Percentiles rank a stretch among this genome's conserved stretches.
phyloP scores from a whole-genome alignment of 2,113 vertebrate species.

The Monopterus albus region DNA sequence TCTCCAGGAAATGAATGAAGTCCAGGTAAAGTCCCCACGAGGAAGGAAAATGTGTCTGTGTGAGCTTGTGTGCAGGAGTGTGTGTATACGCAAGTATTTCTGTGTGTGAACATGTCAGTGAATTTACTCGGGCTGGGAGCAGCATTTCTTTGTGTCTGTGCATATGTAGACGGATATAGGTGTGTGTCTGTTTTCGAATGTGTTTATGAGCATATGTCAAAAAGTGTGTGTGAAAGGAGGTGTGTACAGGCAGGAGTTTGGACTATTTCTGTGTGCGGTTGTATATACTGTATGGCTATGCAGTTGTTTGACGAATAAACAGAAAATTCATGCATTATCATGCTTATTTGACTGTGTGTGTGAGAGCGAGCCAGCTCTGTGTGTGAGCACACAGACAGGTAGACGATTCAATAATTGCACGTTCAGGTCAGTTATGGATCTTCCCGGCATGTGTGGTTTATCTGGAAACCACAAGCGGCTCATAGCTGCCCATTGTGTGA shows the following conservation, averaged over 20 bases:
- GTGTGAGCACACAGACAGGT: conserved; percentile 54
- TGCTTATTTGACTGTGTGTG: background rate
- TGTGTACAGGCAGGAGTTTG: background rate
- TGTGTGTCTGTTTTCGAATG: conserved; percentile 4
- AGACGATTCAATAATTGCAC: conserved; percentile 73
- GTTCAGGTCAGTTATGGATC: conserved; percentile 76
- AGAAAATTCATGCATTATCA: background rate
- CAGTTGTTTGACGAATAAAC: background rate
- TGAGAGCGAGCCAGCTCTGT: conserved; percentile 1
- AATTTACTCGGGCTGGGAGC: background rate
- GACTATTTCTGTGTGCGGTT: background rate
- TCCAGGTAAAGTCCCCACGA: too few species aligned
- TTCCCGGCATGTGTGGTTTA: conserved; percentile 62
- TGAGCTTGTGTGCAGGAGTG: background rate
- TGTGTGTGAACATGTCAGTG: conserved; percentile 19
- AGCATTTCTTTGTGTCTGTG: too few species aligned
- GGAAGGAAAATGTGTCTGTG: background rate
- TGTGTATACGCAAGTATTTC: background rate
- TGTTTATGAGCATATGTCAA: background rate
- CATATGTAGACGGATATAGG: too few species aligned
- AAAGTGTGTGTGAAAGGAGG: background rate
- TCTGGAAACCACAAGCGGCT: conserved; percentile 72
- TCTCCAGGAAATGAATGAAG: too few species aligned
- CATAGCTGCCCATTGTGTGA: conserved; percentile 76
- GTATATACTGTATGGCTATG: background rate